Base-by-base conservation (phyloP, 2,113 vertebrate genomes). In the Scortum barcoo region DNA sequence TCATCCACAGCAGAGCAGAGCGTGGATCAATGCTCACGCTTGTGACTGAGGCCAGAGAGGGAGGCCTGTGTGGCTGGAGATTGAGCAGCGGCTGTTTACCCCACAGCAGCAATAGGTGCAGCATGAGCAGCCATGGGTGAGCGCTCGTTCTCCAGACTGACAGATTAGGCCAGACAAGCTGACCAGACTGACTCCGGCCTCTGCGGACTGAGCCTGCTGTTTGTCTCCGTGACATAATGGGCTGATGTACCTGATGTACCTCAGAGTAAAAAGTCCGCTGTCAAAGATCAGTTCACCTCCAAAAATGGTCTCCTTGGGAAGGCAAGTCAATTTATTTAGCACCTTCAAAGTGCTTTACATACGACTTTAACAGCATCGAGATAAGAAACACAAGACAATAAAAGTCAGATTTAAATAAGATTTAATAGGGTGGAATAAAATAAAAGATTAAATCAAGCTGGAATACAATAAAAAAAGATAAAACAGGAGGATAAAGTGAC, bases 71-170 rank as follows among this genome's bases (percentile, higher is more conserved):
- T 54, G 54, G 56, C 20, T 24, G 6, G 42, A 69, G 70, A 76
- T 26, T 0, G 10, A 84, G 71, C 24, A 9, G 62, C 7, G 16
- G 54, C 51, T 89, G 86, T 90, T 90, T 90, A 87, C 51, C 73
- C 78, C 76, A 88, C 67, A 83, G 76, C 86, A 81, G 78, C 72
- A 78, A 86, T 66, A 71, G 84, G 84, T 77, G 83, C 78, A 81
- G 92, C 89, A 78, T 86, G 85, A 90, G 87, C 84, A 90, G 85
- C 76, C 89, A 88, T 76, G 89, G 51, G 77, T 78, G 83, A 89
- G 69, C 20, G 0, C 63, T 56, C 1, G 4, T 48, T 78, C 65
- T 58, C 70, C 70, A 85, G 83, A 80, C 50, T 19, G 81, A 22
- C 53, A 76, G 60, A 51, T 22, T 24, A 89, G 71, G 48, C 84